Conservation (phyloP, 2,888 invertebrate species). For the Cephus sareptanus region DNA sequence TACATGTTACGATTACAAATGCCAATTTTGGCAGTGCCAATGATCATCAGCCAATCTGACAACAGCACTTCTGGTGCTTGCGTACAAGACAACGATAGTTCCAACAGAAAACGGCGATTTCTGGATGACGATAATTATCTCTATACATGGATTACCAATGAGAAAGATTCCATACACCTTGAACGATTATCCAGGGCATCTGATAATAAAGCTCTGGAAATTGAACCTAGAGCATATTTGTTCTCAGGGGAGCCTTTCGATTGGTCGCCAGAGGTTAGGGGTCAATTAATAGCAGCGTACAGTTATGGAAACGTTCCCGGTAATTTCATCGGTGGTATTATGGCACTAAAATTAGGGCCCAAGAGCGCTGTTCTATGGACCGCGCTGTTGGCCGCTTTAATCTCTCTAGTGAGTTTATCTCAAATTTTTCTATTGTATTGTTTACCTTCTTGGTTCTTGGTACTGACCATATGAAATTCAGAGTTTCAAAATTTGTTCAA, state of each 20-base stretch:
- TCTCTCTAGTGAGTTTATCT: constrained; percentile 38
- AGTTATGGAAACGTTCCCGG: constrained; percentile 56
- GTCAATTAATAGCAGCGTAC: constrained; percentile 54
- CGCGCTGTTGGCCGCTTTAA: constrained; percentile 39
- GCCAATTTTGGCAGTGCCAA: constrained; percentile 69
- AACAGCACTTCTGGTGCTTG: constrained; percentile 26
- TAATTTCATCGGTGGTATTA: constrained; percentile 52
- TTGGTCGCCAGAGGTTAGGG: constrained; percentile 45
- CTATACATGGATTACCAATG: neutral
- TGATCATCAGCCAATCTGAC: constrained; percentile 41
- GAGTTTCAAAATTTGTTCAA: no score
- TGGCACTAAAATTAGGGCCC: constrained; percentile 50
- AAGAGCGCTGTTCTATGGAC: constrained; percentile 51
- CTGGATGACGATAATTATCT: neutral
- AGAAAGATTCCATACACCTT: neutral
- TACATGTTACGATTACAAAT: constrained; percentile 83
- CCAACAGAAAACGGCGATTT: neutral
- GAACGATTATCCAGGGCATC: neutral
- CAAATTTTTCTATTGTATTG: neutral
- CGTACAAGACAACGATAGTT: neutral
- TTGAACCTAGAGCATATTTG: constrained; percentile 4
- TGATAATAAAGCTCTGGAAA: neutral
- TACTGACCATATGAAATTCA: no score
- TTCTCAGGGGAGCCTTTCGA: constrained; percentile 42
- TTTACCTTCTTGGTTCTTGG: no score